Base-by-base conservation (phyloP, 1,140 invertebrate genomes). In the Thaumetopoea pityocampa region DNA sequence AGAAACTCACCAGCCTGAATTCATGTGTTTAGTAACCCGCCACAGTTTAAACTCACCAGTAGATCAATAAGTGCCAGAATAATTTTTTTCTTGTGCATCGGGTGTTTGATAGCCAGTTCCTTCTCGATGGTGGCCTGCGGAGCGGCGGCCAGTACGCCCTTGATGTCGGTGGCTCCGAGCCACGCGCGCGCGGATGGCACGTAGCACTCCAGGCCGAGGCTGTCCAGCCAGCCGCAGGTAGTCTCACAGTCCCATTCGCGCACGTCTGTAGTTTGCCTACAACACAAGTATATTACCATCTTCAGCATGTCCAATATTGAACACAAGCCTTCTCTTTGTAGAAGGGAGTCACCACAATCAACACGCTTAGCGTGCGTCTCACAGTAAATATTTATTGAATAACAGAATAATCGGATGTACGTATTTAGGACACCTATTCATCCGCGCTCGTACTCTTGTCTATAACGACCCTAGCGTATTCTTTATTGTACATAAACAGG, bases 11-110 rank as follows among this genome's bases (percentile, higher is more conserved):
- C n/a, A n/a, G n/a, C n/a, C n/a, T n/a, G n/a, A n/a, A n/a, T n/a
- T n/a, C n/a, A n/a, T n/a, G n/a, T n/a, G n/a, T n/a, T n/a, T n/a
- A n/a, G n/a, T n/a, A n/a, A n/a, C n/a, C n/a, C n/a, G n/a, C n/a
- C n/a, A n/a, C n/a, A n/a, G n/a, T n/a, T 33, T 19, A 5, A n/a
- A 59, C 51, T 58, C n/a, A 85, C 84, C 64, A 82, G 40, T 26
- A 86, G 38, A 56, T 71, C 81, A 57, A 78, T 81, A 61, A 99
- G 83, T 0, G 96, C 95, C 46, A 98, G 87, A 16, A 92, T 85
- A 10, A 99, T 89, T 79, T 98, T 98, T 85, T 99, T 99, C 27
- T 92, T 89, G 67, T 99, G 97, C 48, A 99, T 85, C 1, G 90
- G 84, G 80, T 96, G 93, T 81, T 95, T 96, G 6, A 96, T 88